These are phyloP conservation scores for Drosophila rellima DNA, from an alignment of 2,888 invertebrate species.

Conservation along the genomic window DNA sequence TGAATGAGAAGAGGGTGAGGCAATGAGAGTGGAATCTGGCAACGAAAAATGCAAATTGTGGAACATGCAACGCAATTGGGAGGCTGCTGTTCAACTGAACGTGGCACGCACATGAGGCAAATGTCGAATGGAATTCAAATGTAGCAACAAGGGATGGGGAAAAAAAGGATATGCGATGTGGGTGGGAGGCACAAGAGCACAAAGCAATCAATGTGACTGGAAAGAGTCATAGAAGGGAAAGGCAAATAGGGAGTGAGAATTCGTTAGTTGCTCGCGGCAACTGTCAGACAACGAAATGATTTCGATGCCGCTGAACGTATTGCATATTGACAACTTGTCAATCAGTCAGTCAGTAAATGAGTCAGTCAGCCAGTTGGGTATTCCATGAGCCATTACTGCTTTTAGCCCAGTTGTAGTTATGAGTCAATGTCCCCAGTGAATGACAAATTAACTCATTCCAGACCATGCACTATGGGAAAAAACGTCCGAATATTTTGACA, in stretches of 20 bases:
- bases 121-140: slow-evolving; percentile 54
- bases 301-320: slow-evolving; percentile 22
- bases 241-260: neutral
- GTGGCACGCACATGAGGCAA: slow-evolving; percentile 33
- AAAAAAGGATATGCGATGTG: neutral
- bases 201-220: slow-evolving; percentile 53
- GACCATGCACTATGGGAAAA: no score
- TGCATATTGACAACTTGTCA: slow-evolving; percentile 48
- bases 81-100: slow-evolving; percentile 21
- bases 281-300: slow-evolving; percentile 50
- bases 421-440: slow-evolving; percentile 7
- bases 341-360: slow-evolving; percentile 34
- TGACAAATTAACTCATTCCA: slow-evolving; percentile 9
- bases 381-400: slow-evolving; percentile 11
- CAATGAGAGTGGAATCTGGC: slow-evolving; percentile 10
- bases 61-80: slow-evolving; percentile 65
- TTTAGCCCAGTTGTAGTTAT: slow-evolving; percentile 26
- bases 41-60: slow-evolving; percentile 70
- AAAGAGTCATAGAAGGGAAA: neutral
- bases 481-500: no score
- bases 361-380: slow-evolving; percentile 18
- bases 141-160: slow-evolving; percentile 13
- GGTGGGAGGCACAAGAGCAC: slow-evolving; percentile 34
- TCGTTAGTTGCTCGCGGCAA: slow-evolving; percentile 11
- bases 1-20: neutral